phyloP scores from a whole-genome alignment of 2,888 invertebrate species.

The Pterostichus madidus region DNA sequence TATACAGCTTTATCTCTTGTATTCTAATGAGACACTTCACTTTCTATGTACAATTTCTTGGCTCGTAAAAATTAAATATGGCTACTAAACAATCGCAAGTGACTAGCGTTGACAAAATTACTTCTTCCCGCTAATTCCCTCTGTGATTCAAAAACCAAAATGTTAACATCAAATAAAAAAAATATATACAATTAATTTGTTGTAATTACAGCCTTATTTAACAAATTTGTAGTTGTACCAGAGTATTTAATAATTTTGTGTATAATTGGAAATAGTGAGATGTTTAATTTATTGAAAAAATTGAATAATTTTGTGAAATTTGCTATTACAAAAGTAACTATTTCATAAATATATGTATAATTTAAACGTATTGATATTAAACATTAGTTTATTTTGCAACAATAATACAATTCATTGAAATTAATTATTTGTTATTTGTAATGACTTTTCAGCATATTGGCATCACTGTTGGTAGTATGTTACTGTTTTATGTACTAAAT shows the following conservation, averaged over 20 bases:
- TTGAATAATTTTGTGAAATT: no score
- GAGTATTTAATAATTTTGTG: no score
- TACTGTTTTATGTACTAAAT: slow-evolving; percentile 11
- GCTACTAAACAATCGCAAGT: slow-evolving; percentile 52
- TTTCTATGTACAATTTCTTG: slow-evolving; percentile 20
- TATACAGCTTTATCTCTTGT: neutral
- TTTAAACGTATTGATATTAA: no score
- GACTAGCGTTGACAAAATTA: slow-evolving; percentile 12
- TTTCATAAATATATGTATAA: no score
- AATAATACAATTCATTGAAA: no score
- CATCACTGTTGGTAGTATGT: slow-evolving; percentile 23
- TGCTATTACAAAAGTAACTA: no score
- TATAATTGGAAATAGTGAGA: neutral
- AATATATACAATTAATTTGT: neutral
- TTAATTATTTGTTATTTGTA: no score
- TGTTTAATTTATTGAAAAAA: neutral
- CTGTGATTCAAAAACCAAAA: slow-evolving; percentile 38
- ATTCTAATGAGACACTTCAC: slow-evolving; percentile 31
- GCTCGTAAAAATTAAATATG: slow-evolving; percentile 50
- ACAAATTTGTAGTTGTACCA: no score
- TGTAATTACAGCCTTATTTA: no score
- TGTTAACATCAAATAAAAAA: neutral
- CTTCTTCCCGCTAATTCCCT: slow-evolving; percentile 18
- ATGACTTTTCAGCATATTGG: neutral
- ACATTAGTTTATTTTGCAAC: neutral